phyloP scores from a whole-genome alignment of 64 coral and sea anemone species.

The Pocillopora damicornis region DNA sequence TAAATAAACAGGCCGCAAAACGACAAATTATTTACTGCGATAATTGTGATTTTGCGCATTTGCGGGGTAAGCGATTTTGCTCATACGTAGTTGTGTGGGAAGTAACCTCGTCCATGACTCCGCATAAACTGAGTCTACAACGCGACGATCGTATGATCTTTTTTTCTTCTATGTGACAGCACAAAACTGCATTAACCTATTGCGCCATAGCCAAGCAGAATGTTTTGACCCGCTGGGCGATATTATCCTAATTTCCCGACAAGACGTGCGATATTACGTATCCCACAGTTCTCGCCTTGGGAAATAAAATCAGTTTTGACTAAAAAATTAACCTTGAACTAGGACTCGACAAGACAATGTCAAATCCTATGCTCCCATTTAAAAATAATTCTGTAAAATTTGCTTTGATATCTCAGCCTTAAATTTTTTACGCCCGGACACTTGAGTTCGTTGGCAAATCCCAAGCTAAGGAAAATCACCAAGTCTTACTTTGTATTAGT shows the following conservation, averaged over 20 bases:
- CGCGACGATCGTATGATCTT: not conserved
- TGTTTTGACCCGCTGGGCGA: not conserved
- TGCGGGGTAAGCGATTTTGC: not conserved
- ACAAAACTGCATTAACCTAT: not conserved
- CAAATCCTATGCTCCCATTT: not conserved
- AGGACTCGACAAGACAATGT: not conserved
- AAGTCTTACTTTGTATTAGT: conserved; percentile 5
- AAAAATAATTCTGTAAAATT: not conserved
- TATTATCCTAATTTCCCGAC: not conserved
- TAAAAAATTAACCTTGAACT: not conserved
- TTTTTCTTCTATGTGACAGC: not conserved
- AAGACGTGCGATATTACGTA: not conserved
- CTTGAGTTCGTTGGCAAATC: not conserved
- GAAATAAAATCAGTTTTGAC: not conserved
- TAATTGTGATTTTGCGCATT: not conserved
- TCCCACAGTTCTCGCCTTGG: not conserved
- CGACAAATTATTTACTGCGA: conserved; percentile 16
- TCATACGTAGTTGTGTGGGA: not conserved
- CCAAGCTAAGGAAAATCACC: not conserved
- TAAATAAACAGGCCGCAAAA: not conserved
- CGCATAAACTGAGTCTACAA: not conserved
- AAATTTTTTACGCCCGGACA: not conserved
- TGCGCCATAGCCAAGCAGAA: not conserved
- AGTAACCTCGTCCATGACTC: not conserved
- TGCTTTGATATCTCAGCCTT: not conserved